Evolutionary conservation across 2,888 invertebrate genomes (phyloP), one percentile per base, ranked within the genome.

Genomic region (Lithophane leautieri): DNA sequence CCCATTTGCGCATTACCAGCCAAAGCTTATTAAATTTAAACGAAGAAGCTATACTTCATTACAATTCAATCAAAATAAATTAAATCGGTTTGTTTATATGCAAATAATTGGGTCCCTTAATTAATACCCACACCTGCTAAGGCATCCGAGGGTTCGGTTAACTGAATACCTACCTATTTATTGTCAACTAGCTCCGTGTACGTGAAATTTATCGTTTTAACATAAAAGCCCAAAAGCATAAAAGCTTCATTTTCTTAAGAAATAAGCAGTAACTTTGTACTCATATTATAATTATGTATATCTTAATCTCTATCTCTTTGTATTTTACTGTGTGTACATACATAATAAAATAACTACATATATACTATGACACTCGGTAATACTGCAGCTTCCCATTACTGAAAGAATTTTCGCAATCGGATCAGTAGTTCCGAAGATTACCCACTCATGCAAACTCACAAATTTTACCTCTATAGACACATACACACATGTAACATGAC

Each of bases 71-170:
- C 56, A 81, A 77, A 62, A 54, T 56, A 74, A 81, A 74, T 79
- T 79, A 81, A 84, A 76, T 80, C 54, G 42, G 76, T 81, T 76
- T 77, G 68, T 85, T 74, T 74, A 70, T 73, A 81, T 81, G 81
- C 72, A 79, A 86, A 86, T 81, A 73, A 47, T 56, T 73, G 34
- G n/a, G 62, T 76, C 73, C 54, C 66, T 68, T 62, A 68, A 78
- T 65, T 65, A 74, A 82, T 61, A 70, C 47, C 47, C 8, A 25
- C 22, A 61, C 47, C 40, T 56, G 1, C 16, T 25, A 40, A 28
- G 16, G 19, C 9, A 63, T 63, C 25, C 9, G 28, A 66, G 19
- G 25, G 19, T 6, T 22, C 1, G 19, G 6, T 25, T 67, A 62
- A 70, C 79, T 25, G 56, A 52, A 75, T 79, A 70, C 54, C 74